Evolutionary conservation across 2,113 vertebrate species (phyloP).

Genomic region (Megaceryle torquata): DNA sequence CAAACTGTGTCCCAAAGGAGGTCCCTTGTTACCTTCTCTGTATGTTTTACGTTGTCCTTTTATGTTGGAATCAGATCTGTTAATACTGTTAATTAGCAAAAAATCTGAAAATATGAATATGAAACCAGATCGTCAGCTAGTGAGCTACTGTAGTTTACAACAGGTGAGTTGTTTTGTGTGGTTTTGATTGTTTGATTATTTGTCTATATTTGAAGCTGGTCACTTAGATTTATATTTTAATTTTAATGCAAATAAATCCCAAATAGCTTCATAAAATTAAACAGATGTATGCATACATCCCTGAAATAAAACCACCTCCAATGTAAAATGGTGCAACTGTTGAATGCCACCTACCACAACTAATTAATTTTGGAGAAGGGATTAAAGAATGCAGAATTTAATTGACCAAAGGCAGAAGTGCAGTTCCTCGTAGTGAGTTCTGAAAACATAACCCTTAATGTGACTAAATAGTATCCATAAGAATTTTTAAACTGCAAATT

Average conservation of each 20-base stretch:
- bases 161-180: no score
- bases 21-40: background rate
- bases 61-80: background rate
- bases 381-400: background rate
- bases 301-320: background rate
- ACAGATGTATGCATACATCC: background rate
- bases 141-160: background rate
- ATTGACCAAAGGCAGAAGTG: background rate
- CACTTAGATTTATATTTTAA: background rate
- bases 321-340: background rate
- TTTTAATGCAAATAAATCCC: background rate
- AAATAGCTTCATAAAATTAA: background rate
- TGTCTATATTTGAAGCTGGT: background rate
- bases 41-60: background rate
- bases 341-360: background rate
- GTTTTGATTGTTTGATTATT: background rate
- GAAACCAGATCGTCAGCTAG: accelerated
- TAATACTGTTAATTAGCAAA: background rate
- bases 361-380: background rate
- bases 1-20: background rate
- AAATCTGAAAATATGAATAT: background rate
- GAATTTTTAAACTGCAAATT: background rate
- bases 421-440: background rate
- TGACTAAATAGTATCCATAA: background rate
- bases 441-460: background rate